Percentiles rank a stretch among this genome's conserved stretches.
These are phyloP conservation scores for Reticulitermes lucifugus DNA, from an alignment of 2,888 invertebrate species.

Conservation along the genomic window DNA sequence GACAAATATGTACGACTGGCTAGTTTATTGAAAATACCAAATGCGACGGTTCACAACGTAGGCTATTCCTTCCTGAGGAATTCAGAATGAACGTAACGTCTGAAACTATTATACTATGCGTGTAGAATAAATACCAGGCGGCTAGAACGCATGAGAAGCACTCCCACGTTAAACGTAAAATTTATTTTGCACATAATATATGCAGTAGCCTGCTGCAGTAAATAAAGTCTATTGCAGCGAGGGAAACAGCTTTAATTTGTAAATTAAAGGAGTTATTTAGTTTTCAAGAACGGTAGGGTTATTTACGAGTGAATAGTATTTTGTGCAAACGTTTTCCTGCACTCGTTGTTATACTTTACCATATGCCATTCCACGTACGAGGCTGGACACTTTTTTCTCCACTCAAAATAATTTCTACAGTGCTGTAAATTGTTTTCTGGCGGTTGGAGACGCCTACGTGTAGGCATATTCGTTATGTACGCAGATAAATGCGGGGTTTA, in stretches of 20 bases:
- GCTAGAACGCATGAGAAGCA: too few relatives aligned
- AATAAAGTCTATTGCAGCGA: not conserved
- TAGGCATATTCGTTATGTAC: not conserved
- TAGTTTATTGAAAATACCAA: too few relatives aligned
- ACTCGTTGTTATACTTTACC: not conserved
- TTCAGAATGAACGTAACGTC: too few relatives aligned
- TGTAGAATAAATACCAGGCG: not conserved
- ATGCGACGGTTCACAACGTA: too few relatives aligned
- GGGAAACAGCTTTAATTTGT: not conserved
- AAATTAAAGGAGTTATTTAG: not conserved
- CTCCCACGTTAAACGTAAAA: not conserved
- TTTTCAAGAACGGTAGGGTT: not conserved
- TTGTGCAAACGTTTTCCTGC: not conserved
- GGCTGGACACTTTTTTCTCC: not conserved
- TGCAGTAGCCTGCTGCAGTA: not conserved
- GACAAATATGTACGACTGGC: too few relatives aligned
- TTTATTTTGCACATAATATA: not conserved
- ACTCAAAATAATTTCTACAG: not conserved
- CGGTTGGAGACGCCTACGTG: not conserved
- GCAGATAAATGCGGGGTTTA: constrained; percentile 6
- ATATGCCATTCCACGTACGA: not conserved
- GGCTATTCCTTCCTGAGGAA: too few relatives aligned
- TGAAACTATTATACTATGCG: too few relatives aligned
- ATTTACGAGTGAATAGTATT: not conserved
- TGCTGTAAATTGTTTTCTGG: constrained; percentile 1